Conservation (phyloP, 2,797 vertebrate species). For the Austrolebias charrua region DNA sequence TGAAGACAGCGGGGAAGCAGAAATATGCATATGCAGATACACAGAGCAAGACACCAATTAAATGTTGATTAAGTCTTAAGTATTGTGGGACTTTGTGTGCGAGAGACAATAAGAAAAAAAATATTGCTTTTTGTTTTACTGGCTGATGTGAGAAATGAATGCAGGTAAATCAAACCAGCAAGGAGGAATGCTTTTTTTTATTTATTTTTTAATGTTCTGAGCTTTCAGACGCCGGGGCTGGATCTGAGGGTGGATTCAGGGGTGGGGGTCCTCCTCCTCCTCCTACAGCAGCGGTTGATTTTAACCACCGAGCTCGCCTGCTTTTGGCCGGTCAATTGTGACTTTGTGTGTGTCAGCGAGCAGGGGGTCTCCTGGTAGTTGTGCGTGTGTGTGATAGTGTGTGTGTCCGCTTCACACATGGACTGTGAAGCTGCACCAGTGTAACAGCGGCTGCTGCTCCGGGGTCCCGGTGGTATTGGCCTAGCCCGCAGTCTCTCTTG, state of each 20-base stretch:
- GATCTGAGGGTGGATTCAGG: conserved; percentile 50
- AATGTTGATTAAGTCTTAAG: conserved; percentile 82
- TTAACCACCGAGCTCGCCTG: conserved; percentile 80
- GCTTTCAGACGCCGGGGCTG: conserved; percentile 52
- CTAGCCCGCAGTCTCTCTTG: conserved; percentile 91
- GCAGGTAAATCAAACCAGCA: conserved; percentile 58
- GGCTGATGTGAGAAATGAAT: conserved; percentile 65
- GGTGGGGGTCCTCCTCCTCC: conserved; percentile 28
- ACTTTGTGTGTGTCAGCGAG: conserved; percentile 90
- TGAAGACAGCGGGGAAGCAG: conserved; percentile 65
- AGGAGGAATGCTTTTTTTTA: conserved; percentile 23
- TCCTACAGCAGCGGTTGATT: conserved; percentile 49
- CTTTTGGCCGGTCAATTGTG: conserved; percentile 90
- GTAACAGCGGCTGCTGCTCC: conserved; percentile 78
- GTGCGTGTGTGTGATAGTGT: conserved; percentile 71
- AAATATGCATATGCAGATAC: conserved; percentile 80
- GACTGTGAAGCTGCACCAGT: conserved; percentile 87
- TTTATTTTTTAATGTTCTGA: conserved; percentile 14
- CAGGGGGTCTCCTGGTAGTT: conserved; percentile 82
- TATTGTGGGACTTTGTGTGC: conserved; percentile 69
- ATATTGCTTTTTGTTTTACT: conserved; percentile 22
- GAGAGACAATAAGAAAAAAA: conserved; percentile 53
- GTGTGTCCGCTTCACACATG: conserved; percentile 87
- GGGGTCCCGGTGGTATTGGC: conserved; percentile 85
- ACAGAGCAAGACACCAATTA: conserved; percentile 78